Percentiles rank a stretch among this genome's conserved stretches.
These are phyloP conservation scores for Malacosoma neustria DNA, from an alignment of 2,888 invertebrate species.

Conservation along the genomic window DNA sequence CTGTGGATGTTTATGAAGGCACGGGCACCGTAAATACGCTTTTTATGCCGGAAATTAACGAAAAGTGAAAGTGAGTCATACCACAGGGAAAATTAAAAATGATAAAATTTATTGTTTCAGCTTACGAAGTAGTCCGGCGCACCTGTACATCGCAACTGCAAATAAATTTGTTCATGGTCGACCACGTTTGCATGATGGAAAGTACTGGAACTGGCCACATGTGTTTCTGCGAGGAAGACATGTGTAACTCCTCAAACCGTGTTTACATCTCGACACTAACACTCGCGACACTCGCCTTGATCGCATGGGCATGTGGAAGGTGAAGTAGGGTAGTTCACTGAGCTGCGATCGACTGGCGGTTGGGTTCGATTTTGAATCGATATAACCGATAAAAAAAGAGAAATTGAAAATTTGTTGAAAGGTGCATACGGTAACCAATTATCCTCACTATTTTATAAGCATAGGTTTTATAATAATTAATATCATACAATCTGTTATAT, in stretches of 20 bases:
- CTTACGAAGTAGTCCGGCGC: slow-evolving; percentile 91
- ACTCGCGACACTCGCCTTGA: slow-evolving; percentile 36
- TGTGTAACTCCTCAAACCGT: slow-evolving; percentile 81
- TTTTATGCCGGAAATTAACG: too few relatives aligned
- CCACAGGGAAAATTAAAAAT: too few relatives aligned
- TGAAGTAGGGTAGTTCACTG: slow-evolving; percentile 52
- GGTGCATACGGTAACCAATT: too few relatives aligned
- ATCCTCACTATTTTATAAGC: too few relatives aligned
- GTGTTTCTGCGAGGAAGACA: slow-evolving; percentile 98
- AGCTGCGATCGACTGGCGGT: slow-evolving; percentile 21
- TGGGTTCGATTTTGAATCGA: slow-evolving; percentile 19
- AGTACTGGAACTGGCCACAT: slow-evolving; percentile 98
- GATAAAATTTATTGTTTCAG: slow-evolving; percentile 76
- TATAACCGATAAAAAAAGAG: slow-evolving; percentile 1
- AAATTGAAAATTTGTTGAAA: too few relatives aligned
- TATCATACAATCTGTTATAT: not conserved
- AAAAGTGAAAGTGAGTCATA: too few relatives aligned
- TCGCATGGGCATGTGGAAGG: slow-evolving; percentile 68
- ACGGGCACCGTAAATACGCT: too few relatives aligned
- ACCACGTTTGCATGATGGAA: slow-evolving; percentile 99
- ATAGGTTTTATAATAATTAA: too few relatives aligned
- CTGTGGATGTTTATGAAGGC: not conserved
- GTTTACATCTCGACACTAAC: slow-evolving; percentile 36
- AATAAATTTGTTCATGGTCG: slow-evolving; percentile 97
- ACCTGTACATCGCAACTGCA: slow-evolving; percentile 95